phyloP scores from a whole-genome alignment of 2,888 invertebrate species.

The Harmothoe impar region DNA sequence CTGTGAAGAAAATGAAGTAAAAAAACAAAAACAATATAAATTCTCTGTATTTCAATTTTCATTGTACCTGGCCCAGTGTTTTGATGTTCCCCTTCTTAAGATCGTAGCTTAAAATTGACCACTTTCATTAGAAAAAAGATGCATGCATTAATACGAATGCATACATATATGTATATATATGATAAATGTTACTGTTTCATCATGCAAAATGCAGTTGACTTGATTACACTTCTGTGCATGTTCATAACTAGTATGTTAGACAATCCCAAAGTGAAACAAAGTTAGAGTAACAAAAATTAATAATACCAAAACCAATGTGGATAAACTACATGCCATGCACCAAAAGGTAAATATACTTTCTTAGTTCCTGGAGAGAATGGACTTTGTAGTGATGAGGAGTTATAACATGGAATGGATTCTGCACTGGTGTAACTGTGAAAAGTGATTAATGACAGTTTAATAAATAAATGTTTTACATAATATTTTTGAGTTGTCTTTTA shows the following conservation, averaged over 20 bases:
- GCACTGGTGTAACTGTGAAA: background rate
- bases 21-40: background rate
- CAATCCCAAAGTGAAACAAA: background rate
- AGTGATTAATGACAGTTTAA: background rate
- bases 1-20: background rate
- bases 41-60: background rate
- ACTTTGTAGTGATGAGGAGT: background rate
- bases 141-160: background rate
- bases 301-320: background rate
- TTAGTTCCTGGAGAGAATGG: background rate
- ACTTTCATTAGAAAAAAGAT: background rate
- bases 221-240: background rate
- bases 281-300: background rate
- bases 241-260: background rate
- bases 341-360: background rate
- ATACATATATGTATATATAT: background rate
- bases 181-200: background rate
- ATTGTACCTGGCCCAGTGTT: background rate
- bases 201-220: background rate
- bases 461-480: slow-evolving; percentile 45
- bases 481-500: too few relatives aligned
- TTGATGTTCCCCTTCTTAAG: slow-evolving; percentile 3
- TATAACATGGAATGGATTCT: background rate
- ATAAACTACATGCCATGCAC: background rate
- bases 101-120: background rate